phyloP scores from a whole-genome alignment of 2,113 vertebrate genomes.

The Odocoileus virginianus region DNA sequence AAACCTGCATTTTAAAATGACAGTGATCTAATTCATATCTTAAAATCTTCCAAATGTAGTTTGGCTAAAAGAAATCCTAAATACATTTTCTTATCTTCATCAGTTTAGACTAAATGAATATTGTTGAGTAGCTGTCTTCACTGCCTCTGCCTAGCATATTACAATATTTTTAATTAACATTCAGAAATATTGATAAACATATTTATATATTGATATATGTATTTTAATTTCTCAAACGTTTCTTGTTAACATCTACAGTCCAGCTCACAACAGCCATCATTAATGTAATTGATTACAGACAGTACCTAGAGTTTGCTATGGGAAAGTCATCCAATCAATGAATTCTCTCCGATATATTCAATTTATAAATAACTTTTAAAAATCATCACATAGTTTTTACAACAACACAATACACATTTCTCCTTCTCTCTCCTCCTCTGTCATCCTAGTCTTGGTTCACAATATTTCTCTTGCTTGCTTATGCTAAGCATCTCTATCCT shows the following conservation, averaged over 20 bases:
- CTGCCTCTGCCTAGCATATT: not conserved
- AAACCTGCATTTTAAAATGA: slow-evolving; percentile 8
- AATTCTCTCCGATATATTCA: not conserved
- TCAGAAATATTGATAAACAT: not conserved
- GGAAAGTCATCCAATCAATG: slow-evolving; percentile 11
- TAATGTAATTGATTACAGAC: not conserved
- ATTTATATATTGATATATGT: not conserved
- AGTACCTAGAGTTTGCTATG: not conserved
- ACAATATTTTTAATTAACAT: not conserved
- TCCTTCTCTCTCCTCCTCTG: slow-evolving; percentile 7
- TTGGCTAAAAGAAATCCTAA: not conserved
- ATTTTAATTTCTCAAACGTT: not conserved
- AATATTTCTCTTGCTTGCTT: slow-evolving; percentile 55
- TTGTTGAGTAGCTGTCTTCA: not conserved
- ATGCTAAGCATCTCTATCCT: slow-evolving; percentile 56
- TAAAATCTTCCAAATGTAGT: not conserved
- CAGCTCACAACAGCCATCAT: not conserved
- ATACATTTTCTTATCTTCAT: not conserved
- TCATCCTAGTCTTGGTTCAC: not conserved
- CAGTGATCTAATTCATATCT: not conserved
- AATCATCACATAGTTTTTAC: not conserved
- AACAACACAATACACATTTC: not conserved
- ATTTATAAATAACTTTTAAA: not conserved
- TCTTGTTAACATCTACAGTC: not conserved
- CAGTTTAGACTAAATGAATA: slow-evolving; percentile 5